Percentiles rank a stretch among this genome's conserved stretches.
phyloP scores from a whole-genome alignment of 2,888 invertebrate genomes.

The Diploptera punctata region DNA sequence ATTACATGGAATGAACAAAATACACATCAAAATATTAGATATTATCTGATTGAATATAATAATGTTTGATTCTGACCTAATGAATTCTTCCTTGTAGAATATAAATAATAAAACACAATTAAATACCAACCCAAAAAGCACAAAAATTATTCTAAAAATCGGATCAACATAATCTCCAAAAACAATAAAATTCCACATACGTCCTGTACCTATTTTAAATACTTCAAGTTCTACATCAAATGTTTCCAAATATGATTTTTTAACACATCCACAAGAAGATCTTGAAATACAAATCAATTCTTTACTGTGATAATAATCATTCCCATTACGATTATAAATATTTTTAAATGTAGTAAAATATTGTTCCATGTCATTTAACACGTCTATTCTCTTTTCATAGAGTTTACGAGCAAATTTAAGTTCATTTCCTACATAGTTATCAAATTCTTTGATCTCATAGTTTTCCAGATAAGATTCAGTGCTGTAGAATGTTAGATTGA shows the following conservation, averaged over 20 bases:
- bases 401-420: neutral
- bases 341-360: neutral
- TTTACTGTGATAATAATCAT: too few species aligned
- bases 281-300: too few species aligned
- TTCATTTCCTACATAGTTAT: neutral
- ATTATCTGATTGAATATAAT: neutral
- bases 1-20: neutral
- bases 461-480: neutral
- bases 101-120: neutral
- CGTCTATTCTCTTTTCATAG: neutral
- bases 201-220: too few species aligned
- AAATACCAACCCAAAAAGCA: neutral
- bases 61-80: neutral
- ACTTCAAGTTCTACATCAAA: too few species aligned
- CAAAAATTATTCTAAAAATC: neutral
- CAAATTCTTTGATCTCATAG: neutral
- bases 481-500: neutral
- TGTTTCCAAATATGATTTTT: too few species aligned
- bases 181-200: neutral
- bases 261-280: too few species aligned
- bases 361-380: neutral
- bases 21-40: neutral
- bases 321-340: too few species aligned
- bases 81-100: neutral
- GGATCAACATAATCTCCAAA: constrained; percentile 5